phyloP scores from a whole-genome alignment of 2,888 invertebrate genomes.

The Drosophila greeni region DNA sequence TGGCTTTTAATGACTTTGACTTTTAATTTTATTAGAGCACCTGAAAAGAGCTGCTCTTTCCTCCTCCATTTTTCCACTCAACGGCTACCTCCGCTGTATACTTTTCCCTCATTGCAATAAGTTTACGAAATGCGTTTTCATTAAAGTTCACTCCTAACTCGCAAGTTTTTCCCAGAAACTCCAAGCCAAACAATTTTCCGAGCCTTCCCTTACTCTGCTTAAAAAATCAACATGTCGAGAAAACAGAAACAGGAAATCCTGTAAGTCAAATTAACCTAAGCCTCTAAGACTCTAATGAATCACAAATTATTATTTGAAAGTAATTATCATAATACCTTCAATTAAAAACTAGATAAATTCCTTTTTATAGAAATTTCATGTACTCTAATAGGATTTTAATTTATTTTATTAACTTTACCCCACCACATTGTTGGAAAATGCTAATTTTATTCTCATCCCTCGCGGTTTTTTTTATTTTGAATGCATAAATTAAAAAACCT shows the following conservation, averaged over 20 bases:
- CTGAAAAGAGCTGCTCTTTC: conserved; percentile 50
- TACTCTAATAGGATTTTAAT: neutral
- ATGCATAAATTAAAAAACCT: conserved; percentile 47
- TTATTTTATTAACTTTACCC: too few relatives aligned
- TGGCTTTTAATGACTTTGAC: conserved; percentile 60
- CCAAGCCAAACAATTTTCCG: conserved; percentile 55
- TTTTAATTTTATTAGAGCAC: conserved; percentile 65
- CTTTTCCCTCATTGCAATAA: conserved; percentile 33
- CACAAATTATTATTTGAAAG: neutral
- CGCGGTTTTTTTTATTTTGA: conserved; percentile 43
- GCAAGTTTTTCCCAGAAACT: conserved; percentile 19
- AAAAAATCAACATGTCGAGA: conserved; percentile 46
- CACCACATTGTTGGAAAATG: neutral
- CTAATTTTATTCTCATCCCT: conserved; percentile 21
- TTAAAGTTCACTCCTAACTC: conserved; percentile 38
- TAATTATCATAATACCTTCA: neutral
- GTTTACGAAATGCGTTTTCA: conserved; percentile 51
- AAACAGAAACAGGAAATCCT: neutral
- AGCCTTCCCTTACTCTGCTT: conserved; percentile 9
- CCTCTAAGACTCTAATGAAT: neutral
- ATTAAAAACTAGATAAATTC: neutral
- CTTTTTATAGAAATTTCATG: neutral
- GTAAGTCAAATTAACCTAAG: neutral
- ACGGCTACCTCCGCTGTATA: conserved; percentile 1
- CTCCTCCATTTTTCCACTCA: conserved; percentile 25